Base-by-base conservation (phyloP, 2,888 invertebrate genomes). In the Phortica magna region DNA sequence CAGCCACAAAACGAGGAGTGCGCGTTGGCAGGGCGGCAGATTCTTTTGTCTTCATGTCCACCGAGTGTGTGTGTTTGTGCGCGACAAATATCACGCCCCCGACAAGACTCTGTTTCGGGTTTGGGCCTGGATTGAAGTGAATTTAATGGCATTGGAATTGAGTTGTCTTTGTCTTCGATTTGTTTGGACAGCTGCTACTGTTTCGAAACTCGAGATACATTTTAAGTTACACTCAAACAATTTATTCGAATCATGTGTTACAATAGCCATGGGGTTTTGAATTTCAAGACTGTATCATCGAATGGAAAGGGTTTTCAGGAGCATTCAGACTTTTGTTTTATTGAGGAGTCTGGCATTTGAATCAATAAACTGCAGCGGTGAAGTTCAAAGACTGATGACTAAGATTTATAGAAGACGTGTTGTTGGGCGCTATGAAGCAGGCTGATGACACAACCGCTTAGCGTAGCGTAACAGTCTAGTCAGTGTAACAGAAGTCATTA, bases 111-210 rank as follows among this genome's bases (percentile, higher is more conserved):
- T 14, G 48, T 14, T 14, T 1, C 14, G 0, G 48, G 5, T 48
- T 9, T 2, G 14, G 10, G 48, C 48, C 48, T 2, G 48, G 10
- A 48, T 48, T 14, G 2, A 48, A 48, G 9, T 14, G 48, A 48
- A 48, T 48, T 48, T 9, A 48, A 48, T 48, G 48, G 31, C 55
- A 14, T 17, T 55, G 55, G 76, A 83, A 83, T 83, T 83, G 82
- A 81, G 82, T 81, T 83, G 80, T 55, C 55, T 17, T 83, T 81
- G 76, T 64, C 73, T 76, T 77, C 78, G 67, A 78, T 76, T 67
- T 83, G 78, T 83, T 83, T 83, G 81, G 82, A 81, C 83, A 83
- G 83, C 83, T 83, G 83, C 83, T 82, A 78, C 79, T 82, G 79
- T 74, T 64, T 48, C 75, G 14, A 19, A 48, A 39, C 14, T 14